Evolutionary conservation across 2,113 vertebrate genomes (phyloP), one percentile per base, ranked within the genome.

Genomic region (Numenius arquata): DNA sequence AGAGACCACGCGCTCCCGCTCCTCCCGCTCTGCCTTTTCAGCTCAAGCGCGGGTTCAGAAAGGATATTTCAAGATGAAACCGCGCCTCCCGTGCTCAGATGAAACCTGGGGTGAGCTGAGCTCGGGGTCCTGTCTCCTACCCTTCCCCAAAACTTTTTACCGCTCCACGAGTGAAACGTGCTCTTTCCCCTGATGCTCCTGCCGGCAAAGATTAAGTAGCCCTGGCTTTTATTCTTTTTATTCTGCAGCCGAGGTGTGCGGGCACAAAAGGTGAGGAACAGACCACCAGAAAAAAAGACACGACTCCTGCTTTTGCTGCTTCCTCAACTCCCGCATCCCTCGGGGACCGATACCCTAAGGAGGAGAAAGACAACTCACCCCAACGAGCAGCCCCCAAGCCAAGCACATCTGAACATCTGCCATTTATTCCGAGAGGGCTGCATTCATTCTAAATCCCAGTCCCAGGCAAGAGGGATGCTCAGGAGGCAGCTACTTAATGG

Each of bases 31-130:
- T 73, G 43, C 88, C 86, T 92, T 88, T 95, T 41, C 75, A 89
- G 78, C 86, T 81, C 5, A 0, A 73, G 85, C 2, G 0, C 0
- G 0, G 40, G 71, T 81, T 95, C 87, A 68, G 65, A 91, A 79
- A 95, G 78, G 85, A n/a, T 89, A 65, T 96, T 93, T 92, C 36
- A 43, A 93, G 90, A 90, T 96, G 95, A 94, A 95, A 85, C 43
- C 5, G 0, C 15, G 40, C 82, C 77, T 93, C 81, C 76, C 6
- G 0, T 10, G 36, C 73, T 68, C 77, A 3, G 5, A 63, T 18
- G 52, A 55, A 89, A 65, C 56, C 53, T 4, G 8, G 93, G 84
- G 36, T 3, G 43, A 71, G 89, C 38, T 65, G 32, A 89, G 89
- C 86, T 67, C 29, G 0, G 48, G 73, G 87, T 87, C 87, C 93